These are phyloP conservation scores for Bedellia somnulentella DNA, from an alignment of 2,888 invertebrate species.

Conservation along the genomic window DNA sequence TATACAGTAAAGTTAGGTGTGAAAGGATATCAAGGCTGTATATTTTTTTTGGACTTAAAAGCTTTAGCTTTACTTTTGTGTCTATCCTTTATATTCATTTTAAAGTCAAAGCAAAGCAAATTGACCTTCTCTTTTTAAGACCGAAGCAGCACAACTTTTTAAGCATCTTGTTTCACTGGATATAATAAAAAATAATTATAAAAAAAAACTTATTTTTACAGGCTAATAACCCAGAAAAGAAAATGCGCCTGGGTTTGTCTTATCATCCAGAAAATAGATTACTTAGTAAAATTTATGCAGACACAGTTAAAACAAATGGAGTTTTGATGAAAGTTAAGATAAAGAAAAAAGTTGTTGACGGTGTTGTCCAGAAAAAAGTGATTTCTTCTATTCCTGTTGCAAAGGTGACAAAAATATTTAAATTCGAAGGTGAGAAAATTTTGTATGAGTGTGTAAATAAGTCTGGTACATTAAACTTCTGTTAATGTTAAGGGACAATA, in stretches of 20 bases:
- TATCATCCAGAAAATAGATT: conserved; percentile 82
- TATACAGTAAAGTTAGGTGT: too few relatives aligned
- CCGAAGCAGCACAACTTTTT: too few relatives aligned
- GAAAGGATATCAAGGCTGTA: neutral
- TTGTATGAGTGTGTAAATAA: too few relatives aligned
- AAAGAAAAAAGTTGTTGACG: conserved; percentile 40
- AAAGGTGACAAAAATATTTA: conserved; percentile 60
- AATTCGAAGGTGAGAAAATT: conserved; percentile 67
- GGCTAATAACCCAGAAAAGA: conserved; percentile 11
- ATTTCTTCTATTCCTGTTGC: conserved; percentile 60
- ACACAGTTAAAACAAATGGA: conserved; percentile 66
- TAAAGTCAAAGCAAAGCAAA: too few relatives aligned
- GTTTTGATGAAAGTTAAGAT: conserved; percentile 75
- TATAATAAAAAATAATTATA: too few relatives aligned
- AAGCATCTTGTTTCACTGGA: too few relatives aligned
- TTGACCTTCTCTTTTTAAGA: too few relatives aligned
- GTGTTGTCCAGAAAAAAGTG: conserved; percentile 37
- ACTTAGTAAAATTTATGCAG: conserved; percentile 76
- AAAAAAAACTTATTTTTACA: too few relatives aligned
- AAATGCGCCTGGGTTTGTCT: conserved; percentile 70
- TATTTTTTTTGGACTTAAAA: neutral
- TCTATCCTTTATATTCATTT: too few relatives aligned
- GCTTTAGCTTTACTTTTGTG: conserved; percentile 21
- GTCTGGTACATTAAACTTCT: neutral
- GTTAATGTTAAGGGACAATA: neutral